Percentiles rank a stretch among this genome's conserved stretches.
phyloP scores from a whole-genome alignment of 2,113 vertebrate genomes.

The Cinclus mexicanus region DNA sequence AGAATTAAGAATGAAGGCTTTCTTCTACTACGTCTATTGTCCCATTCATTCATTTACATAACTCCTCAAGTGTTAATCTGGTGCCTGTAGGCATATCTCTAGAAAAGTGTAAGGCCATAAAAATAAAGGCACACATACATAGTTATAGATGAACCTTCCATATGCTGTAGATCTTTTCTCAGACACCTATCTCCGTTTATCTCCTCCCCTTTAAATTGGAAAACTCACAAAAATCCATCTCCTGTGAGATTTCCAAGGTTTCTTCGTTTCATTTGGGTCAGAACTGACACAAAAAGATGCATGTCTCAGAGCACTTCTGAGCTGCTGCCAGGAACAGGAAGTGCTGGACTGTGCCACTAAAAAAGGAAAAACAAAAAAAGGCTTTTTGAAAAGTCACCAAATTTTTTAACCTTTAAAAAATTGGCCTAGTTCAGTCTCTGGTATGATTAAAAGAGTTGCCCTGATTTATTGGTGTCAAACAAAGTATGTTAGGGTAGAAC shows the following conservation, averaged over 20 bases:
- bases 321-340: conserved; percentile 51
- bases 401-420: conserved; percentile 28
- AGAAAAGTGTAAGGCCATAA: neutral
- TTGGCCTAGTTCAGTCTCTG: neutral
- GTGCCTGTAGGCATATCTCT: neutral
- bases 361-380: neutral
- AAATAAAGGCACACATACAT: conserved; percentile 14
- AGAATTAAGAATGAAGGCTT: neutral
- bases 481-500: conserved; percentile 23
- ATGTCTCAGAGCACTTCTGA: conserved; percentile 26
- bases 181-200: conserved; percentile 36
- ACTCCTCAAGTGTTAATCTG: neutral
- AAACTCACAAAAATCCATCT: conserved; percentile 56
- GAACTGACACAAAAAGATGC: conserved; percentile 11
- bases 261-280: conserved; percentile 32
- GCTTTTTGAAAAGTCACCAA: conserved; percentile 48
- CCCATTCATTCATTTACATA: conserved; percentile 23
- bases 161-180: neutral
- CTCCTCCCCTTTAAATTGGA: conserved; percentile 59
- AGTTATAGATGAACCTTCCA: conserved; percentile 4
- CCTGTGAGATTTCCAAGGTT: conserved; percentile 10
- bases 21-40: neutral
- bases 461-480: conserved; percentile 45
- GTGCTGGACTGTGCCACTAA: conserved; percentile 17
- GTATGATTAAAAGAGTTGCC: neutral